These are phyloP conservation scores for Leucoraja erinaceus DNA, from an alignment of 2,113 vertebrate species.

Conservation along the genomic window DNA sequence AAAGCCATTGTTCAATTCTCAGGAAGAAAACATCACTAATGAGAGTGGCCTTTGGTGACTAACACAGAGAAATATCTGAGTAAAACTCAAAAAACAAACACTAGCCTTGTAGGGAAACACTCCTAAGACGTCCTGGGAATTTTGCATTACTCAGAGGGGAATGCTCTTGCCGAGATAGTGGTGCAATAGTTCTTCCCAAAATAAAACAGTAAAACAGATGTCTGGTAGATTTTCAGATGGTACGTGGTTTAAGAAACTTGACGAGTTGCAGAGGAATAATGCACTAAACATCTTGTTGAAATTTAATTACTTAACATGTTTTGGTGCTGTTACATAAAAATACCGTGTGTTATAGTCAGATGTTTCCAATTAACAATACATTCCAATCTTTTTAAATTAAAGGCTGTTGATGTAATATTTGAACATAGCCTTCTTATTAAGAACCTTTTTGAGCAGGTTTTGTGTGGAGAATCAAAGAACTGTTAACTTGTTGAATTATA, in stretches of 20 bases:
- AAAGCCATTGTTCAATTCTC: not conserved
- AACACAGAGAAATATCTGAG: not conserved
- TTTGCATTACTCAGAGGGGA: not conserved
- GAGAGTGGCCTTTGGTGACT: not conserved
- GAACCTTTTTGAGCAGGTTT: not conserved
- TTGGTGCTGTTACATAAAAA: not conserved
- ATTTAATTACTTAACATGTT: not conserved
- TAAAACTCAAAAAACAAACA: not conserved
- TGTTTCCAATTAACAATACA: constrained; percentile 25
- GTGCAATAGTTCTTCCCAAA: not conserved
- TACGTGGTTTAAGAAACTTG: not conserved
- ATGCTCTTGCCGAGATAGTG: not conserved
- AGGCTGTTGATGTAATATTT: constrained; percentile 12
- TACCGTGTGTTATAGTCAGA: not conserved
- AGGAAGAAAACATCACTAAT: not conserved
- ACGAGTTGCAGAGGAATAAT: not conserved
- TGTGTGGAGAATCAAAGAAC: not conserved
- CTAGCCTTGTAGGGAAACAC: not conserved
- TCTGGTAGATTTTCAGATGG: not conserved
- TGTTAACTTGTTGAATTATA: too few relatives aligned
- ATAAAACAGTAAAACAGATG: not conserved
- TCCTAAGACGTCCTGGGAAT: not conserved
- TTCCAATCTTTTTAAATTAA: constrained; percentile 24
- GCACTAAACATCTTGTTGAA: not conserved
- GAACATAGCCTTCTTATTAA: not conserved